phyloP scores from a whole-genome alignment of 2,888 invertebrate species.

The Clivina fossor region DNA sequence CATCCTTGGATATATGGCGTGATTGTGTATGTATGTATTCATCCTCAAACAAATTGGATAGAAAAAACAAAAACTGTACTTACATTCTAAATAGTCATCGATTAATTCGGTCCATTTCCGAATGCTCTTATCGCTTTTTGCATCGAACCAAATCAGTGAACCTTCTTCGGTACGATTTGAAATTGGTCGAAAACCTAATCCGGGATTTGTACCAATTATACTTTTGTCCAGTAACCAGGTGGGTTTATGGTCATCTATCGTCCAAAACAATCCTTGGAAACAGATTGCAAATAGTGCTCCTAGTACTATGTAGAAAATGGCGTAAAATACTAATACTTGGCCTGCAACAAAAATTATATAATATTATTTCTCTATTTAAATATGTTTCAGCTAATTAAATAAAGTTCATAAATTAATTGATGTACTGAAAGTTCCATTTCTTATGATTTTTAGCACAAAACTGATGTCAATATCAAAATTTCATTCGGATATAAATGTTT shows the following conservation, averaged over 20 bases:
- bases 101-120: conserved; percentile 59
- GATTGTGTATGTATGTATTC: too few species aligned
- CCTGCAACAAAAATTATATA: conserved; percentile 61
- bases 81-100: conserved; percentile 62
- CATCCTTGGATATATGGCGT: too few species aligned
- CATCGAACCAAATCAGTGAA: conserved; percentile 63
- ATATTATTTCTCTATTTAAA: not conserved
- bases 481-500: not conserved
- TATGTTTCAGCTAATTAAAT: not conserved
- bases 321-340: conserved; percentile 81
- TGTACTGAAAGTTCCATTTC: not conserved
- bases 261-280: conserved; percentile 77
- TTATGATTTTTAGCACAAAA: not conserved
- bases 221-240: conserved; percentile 74
- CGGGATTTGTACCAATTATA: conserved; percentile 70
- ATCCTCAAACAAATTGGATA: not conserved
- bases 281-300: conserved; percentile 84
- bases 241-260: conserved; percentile 70
- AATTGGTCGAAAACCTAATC: conserved; percentile 67
- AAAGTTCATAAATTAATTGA: not conserved
- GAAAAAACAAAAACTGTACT: conserved; percentile 43
- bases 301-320: conserved; percentile 82
- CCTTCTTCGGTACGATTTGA: conserved; percentile 58
- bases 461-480: not conserved
- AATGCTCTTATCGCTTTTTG: conserved; percentile 56